Base-by-base conservation (phyloP, 2,888 invertebrate species). In the Smittia sp. region DNA sequence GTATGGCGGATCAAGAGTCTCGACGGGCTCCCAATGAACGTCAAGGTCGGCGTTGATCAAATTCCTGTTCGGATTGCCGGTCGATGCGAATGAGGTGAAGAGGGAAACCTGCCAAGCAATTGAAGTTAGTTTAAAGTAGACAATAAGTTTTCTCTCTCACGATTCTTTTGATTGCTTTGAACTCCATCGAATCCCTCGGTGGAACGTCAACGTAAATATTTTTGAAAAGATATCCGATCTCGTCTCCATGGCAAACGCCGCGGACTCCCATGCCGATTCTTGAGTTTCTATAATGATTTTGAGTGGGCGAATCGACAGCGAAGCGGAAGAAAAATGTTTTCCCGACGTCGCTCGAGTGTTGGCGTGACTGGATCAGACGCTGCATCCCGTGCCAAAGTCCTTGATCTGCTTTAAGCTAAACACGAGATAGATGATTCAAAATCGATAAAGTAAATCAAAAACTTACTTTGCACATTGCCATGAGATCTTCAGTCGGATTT, bases 291-390 rank as follows among this genome's bases (percentile, higher is more conserved):
- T 82, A 79, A 27, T 79, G 79, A 77, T 82, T 82, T 58, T 82
- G 82, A 76, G 80, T 77, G 25, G 78, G 77, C 1, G 82, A 81
- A 69, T 83, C 82, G 73, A 79, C 79, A 20, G 80, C 81, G 75
- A 83, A 82, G 25, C 82, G 79, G 54, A 82, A 82, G 1, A 82
- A 74, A 74, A 79, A 82, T 1, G 81, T 82, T 20, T 80, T 79
- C 1, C 79, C 80, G 1, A 75, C 76, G 1, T 76, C 76, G 63
- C 80, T 22, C 0, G 63, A 74, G 27, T 78, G 76, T n/a, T 79
- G 62, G 1, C 82, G 79, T 0, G 77, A 27, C 3, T 78, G 66
- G 0, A 78, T 75, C 1, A 79, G 77, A 13, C 82, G 80, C 24
- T 80, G 79, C 1, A 81, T 77, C 15, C 81, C 81, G 76, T 81